These are phyloP conservation scores for Yponomeuta plumbellus DNA, from an alignment of 2,888 invertebrate genomes.

Conservation along the genomic window DNA sequence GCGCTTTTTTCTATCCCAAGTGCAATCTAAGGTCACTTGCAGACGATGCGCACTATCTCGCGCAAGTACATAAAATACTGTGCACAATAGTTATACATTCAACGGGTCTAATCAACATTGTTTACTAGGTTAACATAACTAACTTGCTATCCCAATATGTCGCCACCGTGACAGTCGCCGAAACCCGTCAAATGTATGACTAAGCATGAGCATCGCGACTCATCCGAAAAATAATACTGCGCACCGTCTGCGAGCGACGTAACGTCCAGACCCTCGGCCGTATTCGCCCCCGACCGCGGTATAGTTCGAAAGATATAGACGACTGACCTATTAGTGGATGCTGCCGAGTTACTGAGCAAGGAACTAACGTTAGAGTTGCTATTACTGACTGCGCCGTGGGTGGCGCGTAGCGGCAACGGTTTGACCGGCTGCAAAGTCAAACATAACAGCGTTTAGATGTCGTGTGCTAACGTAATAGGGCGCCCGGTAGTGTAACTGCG, in stretches of 20 bases:
- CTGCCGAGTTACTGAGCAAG: slow-evolving; percentile 77
- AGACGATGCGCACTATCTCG: too few species aligned
- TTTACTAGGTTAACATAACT: too few species aligned
- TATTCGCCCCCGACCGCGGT: not conserved
- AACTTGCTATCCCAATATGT: too few species aligned
- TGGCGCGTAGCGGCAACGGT: slow-evolving; percentile 88
- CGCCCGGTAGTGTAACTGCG: not conserved
- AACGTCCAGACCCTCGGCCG: not conserved
- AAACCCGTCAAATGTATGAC: too few species aligned
- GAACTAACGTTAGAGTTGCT: slow-evolving; percentile 71
- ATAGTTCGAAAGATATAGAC: not conserved
- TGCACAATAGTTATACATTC: too few species aligned
- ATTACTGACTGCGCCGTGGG: slow-evolving; percentile 53
- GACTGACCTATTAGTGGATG: slow-evolving; percentile 66
- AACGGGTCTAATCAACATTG: too few species aligned
- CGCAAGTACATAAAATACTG: too few species aligned
- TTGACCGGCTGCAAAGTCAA: slow-evolving; percentile 84
- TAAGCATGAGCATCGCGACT: too few species aligned
- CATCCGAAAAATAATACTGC: too few species aligned
- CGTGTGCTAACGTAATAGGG: slow-evolving; percentile 14
- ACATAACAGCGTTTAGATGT: slow-evolving; percentile 25
- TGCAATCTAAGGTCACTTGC: too few species aligned
- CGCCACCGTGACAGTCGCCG: too few species aligned
- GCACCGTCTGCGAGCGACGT: not conserved
- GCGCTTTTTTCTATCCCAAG: too few species aligned